Percentiles rank a stretch among this genome's conserved stretches.
Conservation (phyloP, 1,140 invertebrate species). For the Heliconius hewitsoni region DNA sequence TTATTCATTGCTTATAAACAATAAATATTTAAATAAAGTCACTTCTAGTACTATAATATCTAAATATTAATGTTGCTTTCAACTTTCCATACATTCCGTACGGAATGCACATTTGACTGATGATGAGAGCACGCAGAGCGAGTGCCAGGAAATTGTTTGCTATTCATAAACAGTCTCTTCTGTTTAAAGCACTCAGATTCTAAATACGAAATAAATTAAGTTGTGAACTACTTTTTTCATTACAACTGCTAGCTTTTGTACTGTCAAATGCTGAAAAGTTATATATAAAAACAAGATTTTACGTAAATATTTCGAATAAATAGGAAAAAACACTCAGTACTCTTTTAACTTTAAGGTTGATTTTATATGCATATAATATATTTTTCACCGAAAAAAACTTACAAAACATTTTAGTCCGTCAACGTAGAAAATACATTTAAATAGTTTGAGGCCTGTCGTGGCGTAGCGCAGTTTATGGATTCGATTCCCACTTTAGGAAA, state of each 20-base stretch:
- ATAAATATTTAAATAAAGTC: background rate
- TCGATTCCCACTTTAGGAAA: too few relatives aligned
- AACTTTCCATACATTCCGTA: background rate
- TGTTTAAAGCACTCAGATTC: background rate
- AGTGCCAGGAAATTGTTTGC: background rate
- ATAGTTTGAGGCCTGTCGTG: too few relatives aligned
- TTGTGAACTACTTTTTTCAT: background rate
- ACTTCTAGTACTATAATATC: background rate
- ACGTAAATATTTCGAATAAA: background rate
- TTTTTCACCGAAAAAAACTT: background rate
- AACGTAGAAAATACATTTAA: too few relatives aligned
- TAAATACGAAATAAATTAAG: slow-evolving; percentile 5
- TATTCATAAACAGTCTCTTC: slow-evolving; percentile 8
- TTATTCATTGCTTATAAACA: background rate
- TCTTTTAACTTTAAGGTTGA: background rate
- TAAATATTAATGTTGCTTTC: background rate
- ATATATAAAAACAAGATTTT: background rate
- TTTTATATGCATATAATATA: background rate
- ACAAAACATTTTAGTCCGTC: too few relatives aligned
- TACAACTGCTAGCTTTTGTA: background rate
- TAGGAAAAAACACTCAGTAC: background rate
- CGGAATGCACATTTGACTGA: background rate
- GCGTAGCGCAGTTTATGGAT: accelerated
- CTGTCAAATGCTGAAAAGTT: background rate
- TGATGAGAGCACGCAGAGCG: background rate